Base-by-base conservation (phyloP, 2,888 invertebrate genomes). In the Aphidius colemani region DNA sequence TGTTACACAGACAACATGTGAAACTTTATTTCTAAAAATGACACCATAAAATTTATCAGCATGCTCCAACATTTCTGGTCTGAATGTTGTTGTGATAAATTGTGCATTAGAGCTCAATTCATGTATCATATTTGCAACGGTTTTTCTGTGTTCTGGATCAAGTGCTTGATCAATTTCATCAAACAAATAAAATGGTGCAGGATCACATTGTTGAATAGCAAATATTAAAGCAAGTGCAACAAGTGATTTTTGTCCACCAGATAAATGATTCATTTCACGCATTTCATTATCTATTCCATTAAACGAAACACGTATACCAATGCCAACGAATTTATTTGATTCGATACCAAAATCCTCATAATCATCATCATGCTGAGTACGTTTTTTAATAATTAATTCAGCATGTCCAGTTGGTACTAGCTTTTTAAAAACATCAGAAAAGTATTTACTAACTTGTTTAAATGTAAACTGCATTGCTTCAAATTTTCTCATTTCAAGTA, bases 91-190 rank as follows among this genome's bases (percentile, higher is more conserved):
- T 3, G 88, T 88, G 73, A 88, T 87, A 77, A 88, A 88, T 80
- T 88, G 88, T 3, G 88, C 87, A 68, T 85, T 84, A 59, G 82
- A 81, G 44, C 85, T 84, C 58, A 87, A 75, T 69, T 86, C 85
- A 73, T 86, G 85, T 68, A 88, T 88, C 86, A 88, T 87, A 66
- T 81, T 79, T 10, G 82, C 87, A 3, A 88, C 87, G 61, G 87
- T 86, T 73, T 85, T 85, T 66, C 88, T 81, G 74, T 88, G 87
- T 68, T 85, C 85, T 4, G 86, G 83, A 77, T 88, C 88, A 64
- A 88, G 77, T 45, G 88, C 88, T 76, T 88, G 87, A 76, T 89
- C 89, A 71, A 89, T 88, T 79, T 89, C 89, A 82, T 89, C 89
- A 81, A 89, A 89, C 45, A 89, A 81, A 74, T 89, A 89, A 78